Conservation (phyloP, 2,797 vertebrate genomes). For the Scleropages formosus region DNA sequence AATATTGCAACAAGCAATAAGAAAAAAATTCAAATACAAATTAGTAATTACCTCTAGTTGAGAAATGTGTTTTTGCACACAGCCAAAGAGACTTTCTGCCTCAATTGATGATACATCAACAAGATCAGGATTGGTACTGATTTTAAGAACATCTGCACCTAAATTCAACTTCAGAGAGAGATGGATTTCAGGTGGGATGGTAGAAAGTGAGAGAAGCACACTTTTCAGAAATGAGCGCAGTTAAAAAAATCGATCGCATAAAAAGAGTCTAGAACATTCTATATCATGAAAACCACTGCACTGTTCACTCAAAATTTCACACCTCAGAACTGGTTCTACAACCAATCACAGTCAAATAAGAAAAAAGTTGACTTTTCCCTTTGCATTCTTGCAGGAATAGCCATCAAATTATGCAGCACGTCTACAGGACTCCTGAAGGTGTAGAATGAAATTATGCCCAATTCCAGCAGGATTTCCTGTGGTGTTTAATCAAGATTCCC, state of each 20-base stretch:
- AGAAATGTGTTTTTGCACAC: slow-evolving; percentile 81
- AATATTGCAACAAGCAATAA: neutral
- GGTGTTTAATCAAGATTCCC: slow-evolving; percentile 16
- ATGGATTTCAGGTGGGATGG: slow-evolving; percentile 20
- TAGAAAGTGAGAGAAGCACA: neutral
- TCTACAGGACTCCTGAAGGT: slow-evolving; percentile 9
- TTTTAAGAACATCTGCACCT: slow-evolving; percentile 77
- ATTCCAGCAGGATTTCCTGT: slow-evolving; percentile 14
- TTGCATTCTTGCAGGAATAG: neutral
- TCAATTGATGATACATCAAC: slow-evolving; percentile 66
- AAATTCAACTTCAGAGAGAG: slow-evolving; percentile 74
- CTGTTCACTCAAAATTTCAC: neutral
- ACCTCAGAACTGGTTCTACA: neutral
- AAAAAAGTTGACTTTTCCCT: neutral
- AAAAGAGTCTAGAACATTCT: neutral
- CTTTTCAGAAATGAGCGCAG: neutral
- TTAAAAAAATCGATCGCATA: neutral
- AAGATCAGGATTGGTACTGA: slow-evolving; percentile 74
- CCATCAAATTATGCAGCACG: slow-evolving; percentile 4
- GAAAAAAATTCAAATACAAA: neutral
- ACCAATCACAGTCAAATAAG: neutral
- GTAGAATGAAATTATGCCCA: slow-evolving; percentile 11
- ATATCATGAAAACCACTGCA: slow-evolving; percentile 5
- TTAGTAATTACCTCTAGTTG: slow-evolving; percentile 82
- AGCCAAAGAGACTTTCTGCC: slow-evolving; percentile 67